Evolutionary conservation across 2,888 invertebrate species (phyloP), one percentile per base, ranked within the genome.

Genomic region (Agapostemon virescens): DNA sequence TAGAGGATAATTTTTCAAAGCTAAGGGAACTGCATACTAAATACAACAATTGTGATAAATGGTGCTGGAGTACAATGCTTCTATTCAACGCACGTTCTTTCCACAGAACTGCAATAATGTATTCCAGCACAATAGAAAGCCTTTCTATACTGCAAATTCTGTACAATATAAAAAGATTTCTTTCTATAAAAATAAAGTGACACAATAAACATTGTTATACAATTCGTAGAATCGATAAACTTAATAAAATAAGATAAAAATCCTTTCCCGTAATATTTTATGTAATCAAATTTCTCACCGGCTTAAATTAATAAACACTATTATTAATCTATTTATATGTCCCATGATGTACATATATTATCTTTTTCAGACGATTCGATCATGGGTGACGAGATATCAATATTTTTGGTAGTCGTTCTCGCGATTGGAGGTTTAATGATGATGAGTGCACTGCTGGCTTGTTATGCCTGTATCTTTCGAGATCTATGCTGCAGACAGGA

Each of bases 381-480:
- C 69, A 92, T 94, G 89, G 94, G 94, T 89, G 94, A 94, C 82
- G 94, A 95, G 91, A 93, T 95, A 68, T 94, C 95, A 84, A 93
- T 95, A 83, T 93, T 95, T 9, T 92, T 95, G 63, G 94, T 95
- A 3, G 93, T 95, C 69, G 94, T 95, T 6, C 94, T 95, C 63
- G 93, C 94, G 63, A 93, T 95, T 42, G 95, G 95, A 11, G 93
- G 95, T 55, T 91, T 95, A 7, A 93, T 95, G 15, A 89, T 90
- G 86, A 95, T 95, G 93, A 93, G 95, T 67, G 94, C 95, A 0
- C 90, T 95, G n/a, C 93, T 95, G 0, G 93, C 95, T 90, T 95
- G 95, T 90, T 96, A 96, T 90, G 95, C 95, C 9, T 95, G 95
- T 88, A 95, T 95, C 23, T 94, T 95, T 79, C 93, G 95, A 72